Evolutionary conservation across 2,113 vertebrate species (phyloP).

Genomic region (Pristiophorus japonicus): DNA sequence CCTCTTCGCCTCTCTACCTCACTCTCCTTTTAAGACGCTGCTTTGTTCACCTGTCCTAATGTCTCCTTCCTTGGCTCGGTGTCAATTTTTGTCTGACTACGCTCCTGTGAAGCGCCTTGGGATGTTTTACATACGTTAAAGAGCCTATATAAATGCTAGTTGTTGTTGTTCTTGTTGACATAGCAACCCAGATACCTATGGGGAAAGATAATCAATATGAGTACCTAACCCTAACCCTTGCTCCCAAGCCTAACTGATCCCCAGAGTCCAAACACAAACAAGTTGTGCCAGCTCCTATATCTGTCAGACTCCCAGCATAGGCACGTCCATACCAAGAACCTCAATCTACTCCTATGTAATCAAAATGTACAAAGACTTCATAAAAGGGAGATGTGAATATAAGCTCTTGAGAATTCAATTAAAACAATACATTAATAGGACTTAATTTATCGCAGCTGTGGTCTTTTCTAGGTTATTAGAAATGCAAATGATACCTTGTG

Average conservation of each 20-base stretch:
- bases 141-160: neutral
- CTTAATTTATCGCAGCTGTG: neutral
- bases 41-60: neutral
- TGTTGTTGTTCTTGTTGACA: neutral
- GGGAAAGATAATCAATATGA: neutral
- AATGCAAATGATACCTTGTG: conserved; percentile 43
- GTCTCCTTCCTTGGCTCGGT: neutral
- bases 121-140: neutral
- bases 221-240: neutral
- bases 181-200: neutral
- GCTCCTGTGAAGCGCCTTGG: neutral
- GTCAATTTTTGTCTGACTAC: neutral
- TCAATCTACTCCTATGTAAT: neutral
- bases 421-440: neutral
- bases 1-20: neutral
- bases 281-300: too few relatives aligned
- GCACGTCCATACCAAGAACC: neutral
- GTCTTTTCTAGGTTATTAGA: conserved; percentile 41
- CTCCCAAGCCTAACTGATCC: neutral
- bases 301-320: neutral
- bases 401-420: neutral
- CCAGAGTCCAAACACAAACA: neutral
- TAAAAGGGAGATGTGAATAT: neutral
- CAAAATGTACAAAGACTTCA: neutral
- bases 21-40: too few relatives aligned